These are phyloP conservation scores for Crocallis elinguaria DNA, from an alignment of 2,888 invertebrate genomes.

Conservation along the genomic window DNA sequence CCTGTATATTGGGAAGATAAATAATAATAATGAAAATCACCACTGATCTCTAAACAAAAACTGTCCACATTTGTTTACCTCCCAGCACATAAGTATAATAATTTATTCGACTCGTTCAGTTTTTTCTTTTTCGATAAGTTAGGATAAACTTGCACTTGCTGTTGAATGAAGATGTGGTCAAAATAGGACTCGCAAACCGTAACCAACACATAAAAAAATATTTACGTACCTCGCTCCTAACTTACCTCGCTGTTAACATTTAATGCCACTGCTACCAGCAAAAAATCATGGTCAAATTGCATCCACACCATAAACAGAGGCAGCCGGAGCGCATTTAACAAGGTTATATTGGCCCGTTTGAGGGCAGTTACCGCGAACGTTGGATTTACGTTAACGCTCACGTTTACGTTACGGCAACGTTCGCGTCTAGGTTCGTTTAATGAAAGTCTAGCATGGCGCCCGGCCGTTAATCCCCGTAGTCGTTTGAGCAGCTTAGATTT, in stretches of 20 bases:
- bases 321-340: slow-evolving; percentile 13
- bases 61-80: no score
- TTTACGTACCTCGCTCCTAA: no score
- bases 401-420: slow-evolving; percentile 11
- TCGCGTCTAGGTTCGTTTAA: slow-evolving; percentile 22
- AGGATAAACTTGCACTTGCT: no score
- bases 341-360: slow-evolving; percentile 22
- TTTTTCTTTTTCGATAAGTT: no score
- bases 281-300: slow-evolving; percentile 12
- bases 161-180: no score
- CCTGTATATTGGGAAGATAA: no score
- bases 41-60: no score
- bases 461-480: slow-evolving; percentile 15
- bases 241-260: background rate
- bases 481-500: slow-evolving; percentile 21
- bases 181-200: no score
- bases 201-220: no score
- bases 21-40: no score
- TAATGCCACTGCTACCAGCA: background rate
- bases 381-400: slow-evolving; percentile 18
- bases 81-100: no score
- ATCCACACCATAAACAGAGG: slow-evolving; percentile 11
- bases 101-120: no score
- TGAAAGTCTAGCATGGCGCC: slow-evolving; percentile 29
- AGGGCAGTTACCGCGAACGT: slow-evolving; percentile 11